Evolutionary conservation across 2,797 vertebrate species (phyloP).

Genomic region (Semotilus atromaculatus): DNA sequence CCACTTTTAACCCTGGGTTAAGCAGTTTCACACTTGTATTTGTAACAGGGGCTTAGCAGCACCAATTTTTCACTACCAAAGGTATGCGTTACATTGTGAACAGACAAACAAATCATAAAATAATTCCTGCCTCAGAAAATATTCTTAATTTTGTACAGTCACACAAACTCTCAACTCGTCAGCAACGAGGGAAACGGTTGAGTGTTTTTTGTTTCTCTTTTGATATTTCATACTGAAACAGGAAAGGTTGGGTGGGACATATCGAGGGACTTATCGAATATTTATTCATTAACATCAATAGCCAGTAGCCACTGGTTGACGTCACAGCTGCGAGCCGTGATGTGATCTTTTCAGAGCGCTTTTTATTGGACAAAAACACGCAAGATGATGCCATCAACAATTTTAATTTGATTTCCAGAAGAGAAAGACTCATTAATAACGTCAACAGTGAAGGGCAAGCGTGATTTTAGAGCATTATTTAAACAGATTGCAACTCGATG

Average conservation of each 20-base stretch:
- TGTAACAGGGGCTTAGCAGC: not conserved
- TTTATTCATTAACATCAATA: not conserved
- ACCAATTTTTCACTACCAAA: not conserved
- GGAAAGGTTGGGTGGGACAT: not conserved
- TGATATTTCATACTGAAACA: not conserved
- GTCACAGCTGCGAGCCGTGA: not conserved
- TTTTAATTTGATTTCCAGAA: not conserved
- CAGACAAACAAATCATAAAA: not conserved
- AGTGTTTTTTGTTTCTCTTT: constrained; percentile 6
- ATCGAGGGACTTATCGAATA: not conserved
- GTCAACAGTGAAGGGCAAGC: not conserved
- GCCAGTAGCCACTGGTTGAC: not conserved
- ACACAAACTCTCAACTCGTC: not conserved
- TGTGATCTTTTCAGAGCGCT: not conserved
- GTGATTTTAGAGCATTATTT: not conserved
- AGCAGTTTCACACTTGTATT: not conserved
- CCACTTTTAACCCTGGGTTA: not conserved
- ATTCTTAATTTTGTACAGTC: not conserved
- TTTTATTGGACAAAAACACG: not conserved
- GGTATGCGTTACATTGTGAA: not conserved
- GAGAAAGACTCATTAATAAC: not conserved
- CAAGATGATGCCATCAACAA: not conserved
- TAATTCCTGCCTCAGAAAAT: not conserved
- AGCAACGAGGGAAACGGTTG: not conserved
- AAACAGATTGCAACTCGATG: not conserved